A percentile compares a stretch with the other conserved stretches of the same genome.
These are phyloP conservation scores for Drosophila ficusphila DNA, from an alignment of 1,140 invertebrate species.

Conservation along the genomic window DNA sequence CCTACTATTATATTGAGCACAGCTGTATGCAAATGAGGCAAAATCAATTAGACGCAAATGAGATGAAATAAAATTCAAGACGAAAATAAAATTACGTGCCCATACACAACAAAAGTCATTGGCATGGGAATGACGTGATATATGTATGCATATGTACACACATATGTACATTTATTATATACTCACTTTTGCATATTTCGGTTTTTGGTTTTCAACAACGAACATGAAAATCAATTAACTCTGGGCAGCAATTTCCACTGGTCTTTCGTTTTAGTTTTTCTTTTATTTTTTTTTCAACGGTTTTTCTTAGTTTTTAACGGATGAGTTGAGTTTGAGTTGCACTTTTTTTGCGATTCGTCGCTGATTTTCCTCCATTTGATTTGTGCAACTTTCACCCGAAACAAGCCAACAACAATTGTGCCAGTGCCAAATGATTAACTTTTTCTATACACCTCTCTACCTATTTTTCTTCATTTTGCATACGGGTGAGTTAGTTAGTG, in stretches of 20 bases:
- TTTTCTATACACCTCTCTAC: slow-evolving; percentile 29
- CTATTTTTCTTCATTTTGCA: slow-evolving; percentile 26
- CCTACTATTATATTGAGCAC: neutral
- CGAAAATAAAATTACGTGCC: slow-evolving; percentile 32
- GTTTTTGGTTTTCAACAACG: slow-evolving; percentile 16
- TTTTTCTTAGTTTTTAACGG: slow-evolving; percentile 32
- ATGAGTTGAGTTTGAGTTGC: slow-evolving; percentile 55
- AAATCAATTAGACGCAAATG: slow-evolving; percentile 18
- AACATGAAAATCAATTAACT: slow-evolving; percentile 45
- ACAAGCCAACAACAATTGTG: slow-evolving; percentile 42
- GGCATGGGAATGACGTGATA: slow-evolving; percentile 17
- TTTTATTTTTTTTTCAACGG: slow-evolving; percentile 1
- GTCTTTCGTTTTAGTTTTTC: slow-evolving; percentile 4
- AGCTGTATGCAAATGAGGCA: slow-evolving; percentile 15
- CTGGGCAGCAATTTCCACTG: slow-evolving; percentile 26
- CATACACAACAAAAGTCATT: slow-evolving; percentile 19
- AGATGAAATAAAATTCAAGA: slow-evolving; percentile 31
- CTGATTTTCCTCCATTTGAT: slow-evolving; percentile 58
- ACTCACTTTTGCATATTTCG: slow-evolving; percentile 41
- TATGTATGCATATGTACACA: neutral
- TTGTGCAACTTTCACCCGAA: slow-evolving; percentile 75
- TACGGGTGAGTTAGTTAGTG: slow-evolving; percentile 12
- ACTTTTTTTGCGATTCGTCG: slow-evolving; percentile 52
- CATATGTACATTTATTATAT: slow-evolving; percentile 7
- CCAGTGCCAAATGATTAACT: slow-evolving; percentile 47